phyloP scores from a whole-genome alignment of 30 jellyfish, hydroid and myxozoan genomes.

The Turritopsis rubra region DNA sequence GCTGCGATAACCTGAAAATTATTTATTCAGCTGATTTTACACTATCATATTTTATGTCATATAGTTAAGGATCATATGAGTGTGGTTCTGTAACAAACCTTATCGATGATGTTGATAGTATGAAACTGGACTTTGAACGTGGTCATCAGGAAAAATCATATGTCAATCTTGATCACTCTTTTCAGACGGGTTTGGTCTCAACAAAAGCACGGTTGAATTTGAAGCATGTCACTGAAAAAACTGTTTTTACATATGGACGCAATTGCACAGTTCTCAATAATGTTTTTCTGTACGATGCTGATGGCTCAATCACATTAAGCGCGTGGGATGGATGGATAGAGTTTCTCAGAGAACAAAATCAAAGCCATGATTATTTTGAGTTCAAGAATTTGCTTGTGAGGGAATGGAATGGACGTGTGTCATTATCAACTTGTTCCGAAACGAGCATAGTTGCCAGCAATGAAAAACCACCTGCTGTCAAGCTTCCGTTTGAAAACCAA shows the following conservation, averaged over 20 bases:
- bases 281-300: constrained; percentile 12
- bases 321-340: constrained; percentile 1
- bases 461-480: constrained; percentile 10
- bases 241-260: constrained; percentile 12
- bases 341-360: background rate
- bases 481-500: constrained; percentile 2
- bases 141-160: constrained; percentile 5
- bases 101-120: constrained; percentile 1
- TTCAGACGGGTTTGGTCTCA: constrained; percentile 6
- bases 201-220: constrained; percentile 6
- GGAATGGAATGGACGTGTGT: background rate
- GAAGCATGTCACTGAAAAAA: constrained; percentile 7
- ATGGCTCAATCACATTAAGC: constrained; percentile 3
- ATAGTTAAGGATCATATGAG: no score
- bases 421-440: constrained; percentile 15
- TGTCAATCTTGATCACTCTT: background rate
- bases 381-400: constrained; percentile 6
- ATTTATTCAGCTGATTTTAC: no score
- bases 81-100: no score
- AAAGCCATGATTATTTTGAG: background rate
- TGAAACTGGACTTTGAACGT: constrained; percentile 9
- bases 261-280: background rate
- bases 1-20: no score
- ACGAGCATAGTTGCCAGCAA: constrained; percentile 6
- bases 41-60: no score